phyloP scores from a whole-genome alignment of 2,113 vertebrate species.

The Atrichornis clamosus region DNA sequence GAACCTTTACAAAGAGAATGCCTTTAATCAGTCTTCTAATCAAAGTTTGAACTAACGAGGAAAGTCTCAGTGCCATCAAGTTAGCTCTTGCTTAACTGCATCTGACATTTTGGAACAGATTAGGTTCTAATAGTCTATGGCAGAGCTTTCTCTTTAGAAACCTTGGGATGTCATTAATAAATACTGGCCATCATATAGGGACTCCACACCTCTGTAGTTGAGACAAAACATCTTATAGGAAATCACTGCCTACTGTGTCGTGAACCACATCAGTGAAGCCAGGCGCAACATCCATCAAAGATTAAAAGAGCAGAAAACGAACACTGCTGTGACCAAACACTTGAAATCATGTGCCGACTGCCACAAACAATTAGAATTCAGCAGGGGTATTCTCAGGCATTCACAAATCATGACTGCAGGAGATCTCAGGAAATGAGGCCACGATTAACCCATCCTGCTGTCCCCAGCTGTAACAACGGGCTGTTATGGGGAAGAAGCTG shows the following conservation, averaged over 20 bases:
- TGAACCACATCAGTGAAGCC: conserved; percentile 62
- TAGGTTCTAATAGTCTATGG: conserved; percentile 24
- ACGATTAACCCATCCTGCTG: conserved; percentile 50
- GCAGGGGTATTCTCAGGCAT: conserved; percentile 59
- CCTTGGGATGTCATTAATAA: conserved; percentile 61
- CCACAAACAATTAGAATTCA: conserved; percentile 71
- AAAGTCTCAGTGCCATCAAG: background rate
- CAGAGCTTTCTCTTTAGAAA: conserved; percentile 24
- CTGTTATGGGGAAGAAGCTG: background rate
- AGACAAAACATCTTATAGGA: conserved; percentile 67
- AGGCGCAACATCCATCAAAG: conserved; percentile 68
- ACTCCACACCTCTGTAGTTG: conserved; percentile 31
- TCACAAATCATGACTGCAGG: conserved; percentile 62
- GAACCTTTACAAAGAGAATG: conserved; percentile 40
- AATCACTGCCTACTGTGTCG: conserved; percentile 57
- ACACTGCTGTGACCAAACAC: conserved; percentile 71
- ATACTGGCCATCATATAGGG: conserved; percentile 28
- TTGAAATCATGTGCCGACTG: conserved; percentile 66
- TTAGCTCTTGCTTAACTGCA: conserved; percentile 30
- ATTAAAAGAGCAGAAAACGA: conserved; percentile 70
- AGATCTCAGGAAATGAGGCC: conserved; percentile 49
- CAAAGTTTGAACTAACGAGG: conserved; percentile 28
- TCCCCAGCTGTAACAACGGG: background rate
- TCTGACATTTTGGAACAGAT: conserved; percentile 55
- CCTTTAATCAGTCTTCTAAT: conserved; percentile 51